phyloP scores from a whole-genome alignment of 2,113 vertebrate genomes.

The Hiodon alosoides region DNA sequence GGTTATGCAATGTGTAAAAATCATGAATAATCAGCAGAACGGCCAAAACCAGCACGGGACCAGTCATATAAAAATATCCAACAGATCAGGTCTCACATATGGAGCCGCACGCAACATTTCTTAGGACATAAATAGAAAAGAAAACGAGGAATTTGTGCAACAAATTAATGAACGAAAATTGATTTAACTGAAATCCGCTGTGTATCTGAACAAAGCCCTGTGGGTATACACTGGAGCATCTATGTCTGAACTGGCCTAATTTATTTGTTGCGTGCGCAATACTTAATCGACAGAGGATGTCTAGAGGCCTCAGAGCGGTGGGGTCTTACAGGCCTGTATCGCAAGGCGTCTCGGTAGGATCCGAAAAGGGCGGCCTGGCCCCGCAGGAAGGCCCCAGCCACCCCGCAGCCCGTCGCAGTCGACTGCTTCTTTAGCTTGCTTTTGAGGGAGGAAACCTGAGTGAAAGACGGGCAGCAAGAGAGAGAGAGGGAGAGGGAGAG shows the following conservation, averaged over 20 bases:
- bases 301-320: neutral
- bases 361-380: slow-evolving; percentile 90
- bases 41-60: neutral
- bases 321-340: slow-evolving; percentile 91
- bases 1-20: neutral
- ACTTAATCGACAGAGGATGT: neutral
- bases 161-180: neutral
- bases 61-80: neutral
- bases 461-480: slow-evolving; percentile 38
- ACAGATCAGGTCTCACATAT: neutral
- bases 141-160: neutral
- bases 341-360: slow-evolving; percentile 89
- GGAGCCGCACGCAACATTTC: neutral
- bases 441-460: slow-evolving; percentile 89
- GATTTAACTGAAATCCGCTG: neutral
- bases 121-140: neutral
- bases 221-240: neutral
- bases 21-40: neutral
- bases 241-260: neutral
- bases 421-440: slow-evolving; percentile 98
- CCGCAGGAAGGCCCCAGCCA: slow-evolving; percentile 85
- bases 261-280: neutral
- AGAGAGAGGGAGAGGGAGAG: slow-evolving; percentile 16
- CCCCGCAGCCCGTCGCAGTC: slow-evolving; percentile 86
- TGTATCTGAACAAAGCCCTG: neutral